Percentiles rank a stretch among this genome's conserved stretches.
Evolutionary conservation across 2,797 vertebrate genomes (phyloP).

Genomic region (Lutjanus campechanus): DNA sequence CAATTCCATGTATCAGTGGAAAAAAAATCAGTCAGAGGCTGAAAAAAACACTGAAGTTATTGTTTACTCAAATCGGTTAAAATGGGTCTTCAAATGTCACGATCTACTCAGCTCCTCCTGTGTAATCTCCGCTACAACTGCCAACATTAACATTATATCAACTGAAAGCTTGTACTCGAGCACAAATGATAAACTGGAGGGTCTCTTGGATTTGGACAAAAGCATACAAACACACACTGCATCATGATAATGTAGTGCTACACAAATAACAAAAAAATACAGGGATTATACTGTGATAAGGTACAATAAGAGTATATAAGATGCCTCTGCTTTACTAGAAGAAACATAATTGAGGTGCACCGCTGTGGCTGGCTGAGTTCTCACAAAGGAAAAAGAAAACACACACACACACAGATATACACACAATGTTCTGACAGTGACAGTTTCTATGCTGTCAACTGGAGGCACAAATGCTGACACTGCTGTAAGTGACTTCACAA

Average conservation of each 20-base stretch:
- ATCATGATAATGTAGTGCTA: background rate
- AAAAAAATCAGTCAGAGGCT: no score
- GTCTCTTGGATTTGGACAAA: background rate
- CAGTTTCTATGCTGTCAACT: conserved; percentile 28
- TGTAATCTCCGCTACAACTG: background rate
- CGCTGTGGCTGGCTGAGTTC: conserved; percentile 8
- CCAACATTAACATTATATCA: background rate
- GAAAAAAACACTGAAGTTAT: background rate
- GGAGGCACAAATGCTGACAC: conserved; percentile 34
- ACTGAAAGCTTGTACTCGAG: background rate
- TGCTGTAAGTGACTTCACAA: conserved; percentile 34
- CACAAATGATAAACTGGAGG: background rate
- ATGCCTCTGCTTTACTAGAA: background rate
- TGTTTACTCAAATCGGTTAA: background rate
- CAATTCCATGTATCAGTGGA: no score
- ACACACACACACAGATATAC: background rate
- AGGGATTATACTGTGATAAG: background rate
- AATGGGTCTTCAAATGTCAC: background rate
- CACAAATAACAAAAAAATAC: background rate
- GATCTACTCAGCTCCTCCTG: background rate
- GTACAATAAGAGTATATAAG: background rate
- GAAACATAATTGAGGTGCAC: background rate
- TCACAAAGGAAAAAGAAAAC: conserved; percentile 20
- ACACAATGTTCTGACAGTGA: conserved; percentile 42
- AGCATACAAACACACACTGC: background rate